Conservation (phyloP, 1,140 invertebrate genomes). For the Drosophila takahashii region DNA sequence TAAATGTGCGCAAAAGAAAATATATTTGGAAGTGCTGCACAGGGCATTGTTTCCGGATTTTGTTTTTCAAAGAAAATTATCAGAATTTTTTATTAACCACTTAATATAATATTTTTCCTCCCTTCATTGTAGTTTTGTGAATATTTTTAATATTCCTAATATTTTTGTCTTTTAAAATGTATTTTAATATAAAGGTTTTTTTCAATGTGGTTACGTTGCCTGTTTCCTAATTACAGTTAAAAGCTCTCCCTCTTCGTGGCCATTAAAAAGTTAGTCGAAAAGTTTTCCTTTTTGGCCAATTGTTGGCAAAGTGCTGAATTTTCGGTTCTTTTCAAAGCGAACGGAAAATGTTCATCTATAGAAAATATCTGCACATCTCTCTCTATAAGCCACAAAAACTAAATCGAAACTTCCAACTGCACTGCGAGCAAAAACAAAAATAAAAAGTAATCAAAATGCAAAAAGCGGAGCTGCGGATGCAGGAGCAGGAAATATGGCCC, state of each 20-base stretch:
- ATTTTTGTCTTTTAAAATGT: background rate
- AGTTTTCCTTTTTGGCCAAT: conserved; percentile 54
- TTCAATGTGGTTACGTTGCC: conserved; percentile 39
- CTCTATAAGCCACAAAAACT: conserved; percentile 27
- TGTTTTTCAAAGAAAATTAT: background rate
- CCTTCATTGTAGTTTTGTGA: too few relatives aligned
- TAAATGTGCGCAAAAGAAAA: conserved; percentile 13
- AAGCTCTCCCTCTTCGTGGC: conserved; percentile 53
- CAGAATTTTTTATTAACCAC: background rate
- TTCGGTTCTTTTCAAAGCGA: conserved; percentile 35
- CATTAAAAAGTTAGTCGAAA: conserved; percentile 62
- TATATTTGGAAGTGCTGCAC: conserved; percentile 3
- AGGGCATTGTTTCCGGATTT: background rate
- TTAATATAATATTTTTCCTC: too few relatives aligned
- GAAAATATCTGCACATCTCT: conserved; percentile 18
- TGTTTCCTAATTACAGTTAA: conserved; percentile 62
- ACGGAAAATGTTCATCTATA: conserved; percentile 26
- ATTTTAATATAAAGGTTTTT: background rate
- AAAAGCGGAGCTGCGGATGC: conserved; percentile 57
- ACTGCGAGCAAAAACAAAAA: conserved; percentile 32
- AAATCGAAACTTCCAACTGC: conserved; percentile 43
- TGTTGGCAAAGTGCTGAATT: conserved; percentile 61
- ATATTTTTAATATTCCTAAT: background rate
- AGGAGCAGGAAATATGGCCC: conserved; percentile 60
- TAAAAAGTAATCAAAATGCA: conserved; percentile 76